A percentile compares a stretch with the other conserved stretches of the same genome.
Evolutionary conservation across 2,888 invertebrate species (phyloP).

Genomic region (Melanostoma mellinum): DNA sequence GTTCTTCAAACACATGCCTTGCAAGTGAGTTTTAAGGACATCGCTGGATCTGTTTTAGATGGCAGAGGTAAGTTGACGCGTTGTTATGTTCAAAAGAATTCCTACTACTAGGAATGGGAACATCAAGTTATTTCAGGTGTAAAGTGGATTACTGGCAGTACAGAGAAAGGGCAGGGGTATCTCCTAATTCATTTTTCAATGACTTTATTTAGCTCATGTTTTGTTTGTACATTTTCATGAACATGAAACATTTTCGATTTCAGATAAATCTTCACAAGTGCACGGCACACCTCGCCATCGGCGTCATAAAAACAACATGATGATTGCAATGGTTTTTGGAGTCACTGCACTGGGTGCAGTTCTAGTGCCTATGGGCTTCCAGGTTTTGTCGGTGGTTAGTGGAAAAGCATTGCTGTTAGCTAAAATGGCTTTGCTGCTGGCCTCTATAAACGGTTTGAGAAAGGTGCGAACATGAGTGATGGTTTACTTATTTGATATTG

Average conservation of each 20-base stretch:
- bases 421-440: constrained; percentile 90
- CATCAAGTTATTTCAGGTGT: no score
- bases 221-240: no score
- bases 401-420: constrained; percentile 91
- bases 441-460: constrained; percentile 91
- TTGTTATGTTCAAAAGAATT: no score
- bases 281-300: constrained; percentile 82
- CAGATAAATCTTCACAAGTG: constrained; percentile 11
- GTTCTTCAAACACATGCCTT: constrained; percentile 86
- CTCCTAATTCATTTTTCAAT: no score
- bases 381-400: constrained; percentile 91
- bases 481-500: constrained; percentile 43
- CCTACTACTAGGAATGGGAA: no score
- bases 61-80: constrained; percentile 38
- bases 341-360: constrained; percentile 89
- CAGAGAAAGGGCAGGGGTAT: no score
- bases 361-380: constrained; percentile 91
- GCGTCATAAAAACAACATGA: constrained; percentile 86
- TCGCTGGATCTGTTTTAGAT: constrained; percentile 74
- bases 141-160: no score
- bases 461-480: constrained; percentile 82
- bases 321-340: constrained; percentile 91
- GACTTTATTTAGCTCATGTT: no score
- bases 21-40: constrained; percentile 84
- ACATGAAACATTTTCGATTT: not conserved